Conservation (phyloP, 2,113 vertebrate genomes). For the Neolamprologus kungweensis region DNA sequence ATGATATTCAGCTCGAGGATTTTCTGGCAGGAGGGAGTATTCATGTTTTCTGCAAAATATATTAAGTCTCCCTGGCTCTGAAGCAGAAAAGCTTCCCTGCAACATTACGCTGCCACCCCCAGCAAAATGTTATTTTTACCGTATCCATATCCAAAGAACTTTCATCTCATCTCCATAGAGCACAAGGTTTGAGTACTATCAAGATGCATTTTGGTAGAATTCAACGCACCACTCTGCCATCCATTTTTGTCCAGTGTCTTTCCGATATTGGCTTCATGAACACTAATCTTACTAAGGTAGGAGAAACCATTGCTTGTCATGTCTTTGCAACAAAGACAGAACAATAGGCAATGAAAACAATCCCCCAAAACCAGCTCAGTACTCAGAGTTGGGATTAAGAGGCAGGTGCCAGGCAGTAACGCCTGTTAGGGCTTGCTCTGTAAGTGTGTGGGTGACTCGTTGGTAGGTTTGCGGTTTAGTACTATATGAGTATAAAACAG, state of each 20-base stretch:
- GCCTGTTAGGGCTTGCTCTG: background rate
- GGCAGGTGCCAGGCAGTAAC: background rate
- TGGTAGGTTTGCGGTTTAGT: background rate
- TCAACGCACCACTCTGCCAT: background rate
- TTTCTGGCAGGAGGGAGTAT: background rate
- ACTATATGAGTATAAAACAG: background rate
- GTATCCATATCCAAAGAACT: background rate
- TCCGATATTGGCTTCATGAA: background rate
- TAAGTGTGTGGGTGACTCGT: background rate
- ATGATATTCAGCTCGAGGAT: background rate
- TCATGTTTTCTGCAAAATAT: background rate
- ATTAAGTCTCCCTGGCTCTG: background rate
- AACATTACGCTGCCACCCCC: background rate
- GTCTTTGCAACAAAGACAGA: background rate
- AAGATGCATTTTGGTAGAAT: background rate
- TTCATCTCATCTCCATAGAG: background rate
- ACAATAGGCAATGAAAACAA: background rate
- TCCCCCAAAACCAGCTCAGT: background rate
- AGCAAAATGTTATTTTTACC: background rate
- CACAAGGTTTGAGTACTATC: background rate
- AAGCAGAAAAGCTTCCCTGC: background rate
- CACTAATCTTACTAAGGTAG: background rate
- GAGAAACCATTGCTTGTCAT: background rate
- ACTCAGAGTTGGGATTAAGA: background rate
- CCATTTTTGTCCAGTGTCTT: background rate